Evolutionary conservation across 37 sponge, comb jelly and placozoan species (phyloP), one percentile per base, ranked within the genome.

Genomic region (Aplysina aerophoba): DNA sequence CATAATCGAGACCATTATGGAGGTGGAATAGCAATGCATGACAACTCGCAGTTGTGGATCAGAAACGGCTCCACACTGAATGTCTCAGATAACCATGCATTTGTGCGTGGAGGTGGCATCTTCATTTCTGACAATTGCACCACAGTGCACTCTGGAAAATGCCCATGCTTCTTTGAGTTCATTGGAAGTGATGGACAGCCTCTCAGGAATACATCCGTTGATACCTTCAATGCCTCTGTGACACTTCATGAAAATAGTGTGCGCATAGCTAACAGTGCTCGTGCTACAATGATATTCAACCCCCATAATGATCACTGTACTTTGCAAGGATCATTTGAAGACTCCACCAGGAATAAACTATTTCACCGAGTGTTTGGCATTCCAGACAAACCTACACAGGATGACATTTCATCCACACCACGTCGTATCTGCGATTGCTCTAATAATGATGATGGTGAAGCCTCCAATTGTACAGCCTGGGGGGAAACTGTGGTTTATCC

Each of bases 161-260:
- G 78, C 41, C 25, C 20, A 0, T 75, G 78, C 54, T 75, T 75
- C 25, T 75, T 75, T 75, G 54, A 75, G 53, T 75, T 75, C 40
- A 44, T 75, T 19, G 17, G 16, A 5, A 17, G 3, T 39, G 38
- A 75, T 41, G 78, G 78, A 2, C 1, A 24, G 15, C 14, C 40
- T 36, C 41, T 75, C 25, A 41, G 38, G 25, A 75, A 36, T 19
- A 19, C 28, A 31, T 69, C 34, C 1, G 30, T 27, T 31, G 35
- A 69, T 1, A 35, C 5, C 33, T 31, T 69, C 27, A 69, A 27
- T n/a, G 34, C 33, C 13, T 69, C 71, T 34, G 71, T 69, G 34
- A 30, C 30, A 4, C 17, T 69, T 31, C 1, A 69, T 6, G 6
- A 35, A 30, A 69, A 69, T 35, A 75, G 2, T 30, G 34, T 17